Conservation (phyloP, 2,797 vertebrate genomes). For the Fistularia commersonii region DNA sequence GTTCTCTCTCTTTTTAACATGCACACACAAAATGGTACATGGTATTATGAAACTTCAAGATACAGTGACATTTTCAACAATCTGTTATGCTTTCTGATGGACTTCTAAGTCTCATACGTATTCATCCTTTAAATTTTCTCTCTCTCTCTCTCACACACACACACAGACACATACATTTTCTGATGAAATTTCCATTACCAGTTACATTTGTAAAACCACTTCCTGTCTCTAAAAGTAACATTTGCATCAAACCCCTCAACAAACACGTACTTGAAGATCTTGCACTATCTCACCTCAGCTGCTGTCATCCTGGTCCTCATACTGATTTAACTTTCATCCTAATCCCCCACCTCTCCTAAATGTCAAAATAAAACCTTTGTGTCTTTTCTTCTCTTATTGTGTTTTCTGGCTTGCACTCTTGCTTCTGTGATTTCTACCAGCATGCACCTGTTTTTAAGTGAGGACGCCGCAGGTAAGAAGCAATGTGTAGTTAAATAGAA, state of each 20-base stretch:
- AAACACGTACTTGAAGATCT: conserved; percentile 56
- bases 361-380: conserved; percentile 71
- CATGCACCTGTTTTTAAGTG: conserved; percentile 51
- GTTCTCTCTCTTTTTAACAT: conserved; percentile 15
- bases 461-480: conserved; percentile 7
- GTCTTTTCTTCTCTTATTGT: conserved; percentile 32
- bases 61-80: conserved; percentile 34
- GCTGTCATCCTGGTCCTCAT: conserved; percentile 72
- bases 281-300: conserved; percentile 63
- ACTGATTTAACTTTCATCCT: conserved; percentile 69
- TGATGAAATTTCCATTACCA: conserved; percentile 40
- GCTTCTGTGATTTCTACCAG: conserved; percentile 35
- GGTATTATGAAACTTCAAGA: conserved; percentile 40
- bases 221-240: conserved; percentile 30
- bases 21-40: conserved; percentile 5
- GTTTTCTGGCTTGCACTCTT: no score
- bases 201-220: conserved; percentile 33
- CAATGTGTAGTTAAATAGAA: conserved; percentile 5
- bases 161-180: conserved; percentile 36
- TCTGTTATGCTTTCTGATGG: conserved; percentile 30
- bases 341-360: conserved; percentile 76
- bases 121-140: conserved; percentile 43
- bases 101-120: conserved; percentile 40
- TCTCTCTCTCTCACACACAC: no score
- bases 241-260: background rate